These are phyloP conservation scores for Tridacna crocea DNA, from an alignment of 2,888 invertebrate species.

Conservation along the genomic window DNA sequence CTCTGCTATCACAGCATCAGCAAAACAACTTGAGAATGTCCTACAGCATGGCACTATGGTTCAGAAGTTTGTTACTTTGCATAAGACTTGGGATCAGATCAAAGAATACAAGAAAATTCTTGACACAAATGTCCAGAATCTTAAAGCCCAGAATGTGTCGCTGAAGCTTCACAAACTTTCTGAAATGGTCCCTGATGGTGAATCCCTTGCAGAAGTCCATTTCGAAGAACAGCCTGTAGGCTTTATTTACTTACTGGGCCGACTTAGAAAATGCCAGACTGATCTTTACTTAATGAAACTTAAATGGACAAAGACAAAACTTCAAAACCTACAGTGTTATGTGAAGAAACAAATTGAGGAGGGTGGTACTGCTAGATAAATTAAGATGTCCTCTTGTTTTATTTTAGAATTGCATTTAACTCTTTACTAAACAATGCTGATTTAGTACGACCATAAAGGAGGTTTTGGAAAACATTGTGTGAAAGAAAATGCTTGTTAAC, in stretches of 20 bases:
- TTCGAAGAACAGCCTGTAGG: not conserved
- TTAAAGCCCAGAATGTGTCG: not conserved
- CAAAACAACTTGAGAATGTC: not conserved
- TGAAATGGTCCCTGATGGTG: not conserved
- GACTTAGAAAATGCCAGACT: constrained; percentile 7
- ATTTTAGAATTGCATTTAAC: too few relatives aligned
- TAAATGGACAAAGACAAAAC: constrained; percentile 2
- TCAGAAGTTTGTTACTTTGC: not conserved
- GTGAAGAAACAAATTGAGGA: not conserved
- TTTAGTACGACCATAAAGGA: too few relatives aligned
- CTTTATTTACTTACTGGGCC: not conserved
- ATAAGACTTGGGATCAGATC: not conserved
- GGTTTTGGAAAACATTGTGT: not conserved
- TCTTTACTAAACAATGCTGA: too few relatives aligned
- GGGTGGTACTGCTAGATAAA: too few relatives aligned
- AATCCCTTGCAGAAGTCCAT: not conserved
- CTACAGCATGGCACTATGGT: not conserved
- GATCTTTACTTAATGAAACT: constrained; percentile 1
- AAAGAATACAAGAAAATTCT: constrained; percentile 7
- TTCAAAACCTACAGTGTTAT: not conserved
- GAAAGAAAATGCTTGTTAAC: not conserved
- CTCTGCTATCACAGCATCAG: not conserved
- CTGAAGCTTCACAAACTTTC: not conserved
- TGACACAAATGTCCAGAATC: constrained; percentile 4
- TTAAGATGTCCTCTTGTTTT: too few relatives aligned